phyloP scores from a whole-genome alignment of 1,140 invertebrate genomes.

The Neodiprion pinetum region DNA sequence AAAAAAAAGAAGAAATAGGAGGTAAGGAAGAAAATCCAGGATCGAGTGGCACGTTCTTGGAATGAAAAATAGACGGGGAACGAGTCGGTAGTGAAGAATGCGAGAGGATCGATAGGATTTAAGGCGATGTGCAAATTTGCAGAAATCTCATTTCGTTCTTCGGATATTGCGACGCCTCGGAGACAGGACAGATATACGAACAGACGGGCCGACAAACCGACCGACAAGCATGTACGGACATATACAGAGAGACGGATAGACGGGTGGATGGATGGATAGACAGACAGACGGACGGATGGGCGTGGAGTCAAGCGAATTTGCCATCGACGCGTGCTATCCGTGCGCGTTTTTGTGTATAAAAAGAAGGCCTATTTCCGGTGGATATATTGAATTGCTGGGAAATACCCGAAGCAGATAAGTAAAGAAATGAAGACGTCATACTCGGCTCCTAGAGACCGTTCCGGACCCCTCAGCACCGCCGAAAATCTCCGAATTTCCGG shows the following conservation, averaged over 20 bases:
- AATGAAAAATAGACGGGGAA: not conserved
- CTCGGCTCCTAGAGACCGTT: not conserved
- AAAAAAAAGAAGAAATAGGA: not conserved
- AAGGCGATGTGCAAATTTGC: not conserved
- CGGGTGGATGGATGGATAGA: too few species aligned
- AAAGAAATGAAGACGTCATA: not conserved
- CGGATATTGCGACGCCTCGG: not conserved
- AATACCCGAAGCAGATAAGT: not conserved
- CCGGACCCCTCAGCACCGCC: not conserved
- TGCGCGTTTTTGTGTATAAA: not conserved
- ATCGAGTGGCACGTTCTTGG: too few species aligned
- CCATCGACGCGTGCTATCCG: not conserved
- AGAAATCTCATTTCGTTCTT: slow-evolving; percentile 2
- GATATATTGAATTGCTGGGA: slow-evolving; percentile 7
- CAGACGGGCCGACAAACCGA: too few species aligned
- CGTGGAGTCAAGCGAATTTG: not conserved
- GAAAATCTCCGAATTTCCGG: not conserved
- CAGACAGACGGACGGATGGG: too few species aligned
- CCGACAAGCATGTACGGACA: too few species aligned
- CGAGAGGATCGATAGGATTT: not conserved
- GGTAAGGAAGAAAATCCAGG: not conserved
- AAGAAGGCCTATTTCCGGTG: not conserved
- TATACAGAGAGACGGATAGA: too few species aligned
- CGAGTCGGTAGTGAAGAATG: not conserved
- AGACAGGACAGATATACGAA: not conserved